Base-by-base conservation (phyloP, 2,113 vertebrate species). In the Camelus dromedarius region DNA sequence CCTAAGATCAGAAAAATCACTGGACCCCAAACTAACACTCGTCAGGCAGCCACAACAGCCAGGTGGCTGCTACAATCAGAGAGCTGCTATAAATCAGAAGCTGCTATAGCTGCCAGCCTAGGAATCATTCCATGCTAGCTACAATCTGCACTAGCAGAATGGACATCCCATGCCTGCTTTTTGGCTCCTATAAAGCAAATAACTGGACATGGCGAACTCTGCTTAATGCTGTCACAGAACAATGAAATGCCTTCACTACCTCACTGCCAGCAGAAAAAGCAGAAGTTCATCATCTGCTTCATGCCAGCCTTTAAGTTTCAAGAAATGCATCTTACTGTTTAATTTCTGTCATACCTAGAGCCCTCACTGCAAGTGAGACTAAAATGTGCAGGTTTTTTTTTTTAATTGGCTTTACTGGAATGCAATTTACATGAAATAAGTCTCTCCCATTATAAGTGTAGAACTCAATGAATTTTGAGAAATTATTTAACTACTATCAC, bases 151-250 rank as follows among this genome's bases (percentile, higher is more conserved):
- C 15, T 18, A 28, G 79, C 58, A 72, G 64, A 76, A 96, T 60
- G 80, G n/a, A 84, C 67, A 66, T 6, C 81, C 75, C 32, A 3
- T 1, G 28, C n/a, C 92, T 93, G 77, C n/a, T 54, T 86, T 72
- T 67, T 96, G 96, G 96, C 90, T 54, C n/a, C 16, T 7, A 42
- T 20, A 76, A 38, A 93, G 87, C 69, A 50, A 97, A 91, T 90
- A 80, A 72, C 60, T 30, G 66, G 87, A 81, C 46, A 3, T 9
- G 42, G 16, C 18, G n/a, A 83, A 48, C 54, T 76, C 64, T 42
- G 35, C 15, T 72, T 69, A 77, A 32, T 42, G 26, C 38, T 90
- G n/a, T n/a, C 81, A 91, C 72, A 32, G 46, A 93, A 70, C 20
- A 92, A 79, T 56, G 11, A 58, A 80, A 95, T 82, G 62, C 76